Evolutionary conservation across 2,888 invertebrate species (phyloP), one percentile per base, ranked within the genome.

Genomic region (Podabrus alpinus): DNA sequence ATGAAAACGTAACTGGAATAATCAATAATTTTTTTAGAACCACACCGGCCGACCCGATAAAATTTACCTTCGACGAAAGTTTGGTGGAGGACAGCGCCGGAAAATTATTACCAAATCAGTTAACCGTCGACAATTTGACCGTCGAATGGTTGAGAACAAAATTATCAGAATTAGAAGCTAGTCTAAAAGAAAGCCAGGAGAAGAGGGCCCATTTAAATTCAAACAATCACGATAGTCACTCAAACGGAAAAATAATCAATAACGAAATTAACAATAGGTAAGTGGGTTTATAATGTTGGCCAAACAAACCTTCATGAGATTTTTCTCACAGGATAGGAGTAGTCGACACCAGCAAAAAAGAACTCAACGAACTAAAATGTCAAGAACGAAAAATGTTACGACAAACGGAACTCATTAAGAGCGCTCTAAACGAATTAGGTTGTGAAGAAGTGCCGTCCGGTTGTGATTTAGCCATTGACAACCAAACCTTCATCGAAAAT

Each of bases 91-190:
- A 97, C 82, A 95, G 95, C 70, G 94, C 94, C 69, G 96, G 97
- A 9, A 95, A 94, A 86, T 89, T 97, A 68, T 91, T 93, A 82
- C 94, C 95, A n/a, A 95, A 95, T 88, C 94, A 94, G 84, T 86
- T 98, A 79, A 95, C 97, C 0, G 95, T 97, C 0, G 97, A 98
- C 87, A 97, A 97, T 86, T 90, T 97, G 25, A 98, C 97, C 0
- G 93, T 96, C 59, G 97, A 97, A 83, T 95, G 95, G 93, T 88
- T 98, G 73, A 92, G 95, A 82, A 93, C 93, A 79, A 94, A 94
- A 84, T 88, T 95, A 71, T 90, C 89, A 15, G 96, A 96, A 81
- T 86, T 96, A 77, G 96, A 96, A 86, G 86, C 89, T n/a, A 90
- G 92, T n/a, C 89, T 96, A 60, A 94, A 93, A 85, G 93, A 94